A percentile compares a stretch with the other conserved stretches of the same genome.
Conservation (phyloP, 2,113 vertebrate genomes). For the Eupsittula cactorum region DNA sequence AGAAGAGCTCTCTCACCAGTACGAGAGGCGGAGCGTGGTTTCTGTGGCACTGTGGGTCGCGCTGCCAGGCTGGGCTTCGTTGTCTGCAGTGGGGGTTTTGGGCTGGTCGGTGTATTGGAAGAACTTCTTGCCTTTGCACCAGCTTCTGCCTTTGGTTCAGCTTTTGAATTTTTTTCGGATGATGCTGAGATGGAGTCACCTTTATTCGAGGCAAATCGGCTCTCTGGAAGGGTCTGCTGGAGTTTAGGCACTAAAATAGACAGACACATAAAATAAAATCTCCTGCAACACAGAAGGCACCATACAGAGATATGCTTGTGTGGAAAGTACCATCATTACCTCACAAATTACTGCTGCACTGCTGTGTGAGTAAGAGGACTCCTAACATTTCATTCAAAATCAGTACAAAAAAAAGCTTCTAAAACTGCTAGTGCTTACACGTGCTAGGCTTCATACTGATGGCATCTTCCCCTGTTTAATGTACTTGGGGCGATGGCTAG, state of each 20-base stretch:
- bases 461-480: neutral
- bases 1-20: constrained; percentile 77
- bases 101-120: constrained; percentile 76
- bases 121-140: constrained; percentile 76
- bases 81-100: constrained; percentile 85
- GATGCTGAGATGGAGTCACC: constrained; percentile 60
- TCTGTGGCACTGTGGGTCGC: constrained; percentile 87
- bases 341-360: neutral
- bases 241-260: constrained; percentile 74
- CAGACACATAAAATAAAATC: neutral
- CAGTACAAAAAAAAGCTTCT: neutral
- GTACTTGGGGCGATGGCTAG: neutral
- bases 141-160: constrained; percentile 80
- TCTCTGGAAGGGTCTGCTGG: constrained; percentile 76
- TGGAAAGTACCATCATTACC: neutral
- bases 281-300: neutral
- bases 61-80: constrained; percentile 82
- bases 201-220: constrained; percentile 70
- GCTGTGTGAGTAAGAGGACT: neutral
- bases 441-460: neutral
- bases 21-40: constrained; percentile 82
- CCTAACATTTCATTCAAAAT: neutral
- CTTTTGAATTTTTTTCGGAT: constrained; percentile 80
- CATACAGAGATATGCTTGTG: neutral
- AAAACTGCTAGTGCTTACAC: neutral